Base-by-base conservation (phyloP, 2,888 invertebrate genomes). In the Tachina lurida region DNA sequence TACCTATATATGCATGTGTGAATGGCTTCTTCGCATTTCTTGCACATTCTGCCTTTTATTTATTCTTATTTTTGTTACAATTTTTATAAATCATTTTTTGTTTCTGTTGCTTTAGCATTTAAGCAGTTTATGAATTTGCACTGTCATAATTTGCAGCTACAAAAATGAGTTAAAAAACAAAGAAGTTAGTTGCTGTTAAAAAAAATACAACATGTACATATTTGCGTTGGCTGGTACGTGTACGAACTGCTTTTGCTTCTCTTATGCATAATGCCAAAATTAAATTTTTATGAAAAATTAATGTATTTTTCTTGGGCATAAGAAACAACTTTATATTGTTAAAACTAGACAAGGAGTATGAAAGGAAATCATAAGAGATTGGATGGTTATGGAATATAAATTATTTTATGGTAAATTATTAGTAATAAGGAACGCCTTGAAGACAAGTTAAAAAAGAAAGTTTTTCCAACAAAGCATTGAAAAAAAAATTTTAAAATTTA, bases 51-150 rank as follows among this genome's bases (percentile, higher is more conserved):
- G 10, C 12, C 15, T 43, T 71, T 13, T 3, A 7, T 71, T 41
- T 39, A 10, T 10, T 58, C 1, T 58, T 45, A 1, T 10, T 39
- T 39, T 73, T 10, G 7, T 13, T 47, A 3, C 3, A 31, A 31
- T 31, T 31, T 31, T 31, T 3, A 31, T 4, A 31, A 4, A 0
- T 7, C 0, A 31, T 5, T 15, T 58, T 41, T 47, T 12, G n/a
- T 41, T 31, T 17, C 3, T 19, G 19, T 3, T 77, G 43, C 10
- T 56, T n/a, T 31, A 45, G 39, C 65, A 41, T 65, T 56, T 80
- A 80, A 80, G 41, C 73, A 19, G 79, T 65, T 80, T 79, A 65
- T 45, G 31, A 71, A 71, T 56, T 79, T 56, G 73, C 15, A 19
- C 56, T 63, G 73, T 67, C 73, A 73, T 80, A 73, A 80, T 80